Evolutionary conservation across 1,140 invertebrate species (phyloP).

Genomic region (Drosophila littoralis): DNA sequence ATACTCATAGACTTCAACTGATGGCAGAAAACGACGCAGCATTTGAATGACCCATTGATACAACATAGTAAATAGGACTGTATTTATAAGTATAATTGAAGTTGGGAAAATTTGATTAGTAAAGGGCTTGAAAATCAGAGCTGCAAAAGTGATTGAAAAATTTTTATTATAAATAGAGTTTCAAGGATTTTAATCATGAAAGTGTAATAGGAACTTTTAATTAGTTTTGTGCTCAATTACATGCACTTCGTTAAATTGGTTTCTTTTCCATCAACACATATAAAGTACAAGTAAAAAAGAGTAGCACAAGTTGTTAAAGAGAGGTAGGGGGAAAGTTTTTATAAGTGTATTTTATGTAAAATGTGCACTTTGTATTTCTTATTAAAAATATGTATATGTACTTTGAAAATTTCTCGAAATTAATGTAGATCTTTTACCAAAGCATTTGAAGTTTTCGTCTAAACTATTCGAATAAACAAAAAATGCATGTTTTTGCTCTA

Average conservation of each 20-base stretch:
- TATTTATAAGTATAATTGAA: conserved; percentile 45
- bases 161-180: conserved; percentile 54
- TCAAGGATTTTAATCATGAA: conserved; percentile 36
- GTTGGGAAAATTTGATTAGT: conserved; percentile 39
- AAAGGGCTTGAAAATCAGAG: conserved; percentile 60
- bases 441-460: conserved; percentile 7
- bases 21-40: conserved; percentile 56
- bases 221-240: conserved; percentile 69
- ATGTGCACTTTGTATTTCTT: conserved; percentile 48
- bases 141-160: conserved; percentile 68
- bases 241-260: conserved; percentile 61
- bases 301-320: conserved; percentile 61
- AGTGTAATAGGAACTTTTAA: conserved; percentile 52
- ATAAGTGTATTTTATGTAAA: conserved; percentile 37
- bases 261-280: conserved; percentile 57
- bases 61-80: conserved; percentile 49
- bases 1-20: conserved; percentile 32
- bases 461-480: conserved; percentile 6
- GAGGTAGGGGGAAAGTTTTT: conserved; percentile 47
- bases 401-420: conserved; percentile 23
- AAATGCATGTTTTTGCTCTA: conserved; percentile 18
- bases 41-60: conserved; percentile 63
- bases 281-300: conserved; percentile 57
- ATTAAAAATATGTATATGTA: conserved; percentile 16
- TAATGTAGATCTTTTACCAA: conserved; percentile 22